Base-by-base conservation (phyloP, 2,797 vertebrate species). In the Halcyon badia region DNA sequence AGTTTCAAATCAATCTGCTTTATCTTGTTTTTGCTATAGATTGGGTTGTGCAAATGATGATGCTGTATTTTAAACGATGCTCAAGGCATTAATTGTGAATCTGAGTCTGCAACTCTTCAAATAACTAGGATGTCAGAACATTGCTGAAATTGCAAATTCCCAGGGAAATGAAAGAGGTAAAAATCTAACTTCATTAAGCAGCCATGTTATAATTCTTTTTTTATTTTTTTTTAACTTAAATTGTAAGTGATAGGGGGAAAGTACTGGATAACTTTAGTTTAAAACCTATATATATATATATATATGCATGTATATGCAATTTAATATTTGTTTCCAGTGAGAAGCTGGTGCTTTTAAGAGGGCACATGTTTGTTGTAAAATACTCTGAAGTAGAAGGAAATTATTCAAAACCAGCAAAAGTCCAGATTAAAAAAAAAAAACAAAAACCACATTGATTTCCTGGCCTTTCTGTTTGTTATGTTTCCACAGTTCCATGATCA, bases 381-480 rank as follows among this genome's bases (percentile, higher is more conserved):
- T 57, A 54, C 19, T 51, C 44, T 44, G 49, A 85, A 85, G 37
- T 14, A 52, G 33, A 85, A 68, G 14, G 28, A 57, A 48, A 42
- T 61, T 70, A 41, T 37, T 68, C 73, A 66, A 75, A 83, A 64
- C 6, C 11, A 41, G 16, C 11, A 28, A 12, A 89, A 93, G 3
- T 9, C 24, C 16, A 52, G 37, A 54, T 44, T 66, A n/a, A 35
- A 44, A 30, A 14, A 48, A 28, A 46, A 14, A 1, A 25, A 9
- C 21, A 18, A 46, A 51, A 14, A 15, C 28, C 37, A 9, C 46
- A 56, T 1, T 0, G 0, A 4, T 57, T 49, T 64, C 54, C 73
- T 64, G 39, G 19, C 20, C 37, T 62, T 76, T 1, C 11, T 25
- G 30, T 65, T 24, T 70, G 24, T 51, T 68, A 13, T 56, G 19